Evolutionary conservation across 2,797 vertebrate genomes (phyloP), one percentile per base, ranked within the genome.

Genomic region (Crenuchus spilurus): DNA sequence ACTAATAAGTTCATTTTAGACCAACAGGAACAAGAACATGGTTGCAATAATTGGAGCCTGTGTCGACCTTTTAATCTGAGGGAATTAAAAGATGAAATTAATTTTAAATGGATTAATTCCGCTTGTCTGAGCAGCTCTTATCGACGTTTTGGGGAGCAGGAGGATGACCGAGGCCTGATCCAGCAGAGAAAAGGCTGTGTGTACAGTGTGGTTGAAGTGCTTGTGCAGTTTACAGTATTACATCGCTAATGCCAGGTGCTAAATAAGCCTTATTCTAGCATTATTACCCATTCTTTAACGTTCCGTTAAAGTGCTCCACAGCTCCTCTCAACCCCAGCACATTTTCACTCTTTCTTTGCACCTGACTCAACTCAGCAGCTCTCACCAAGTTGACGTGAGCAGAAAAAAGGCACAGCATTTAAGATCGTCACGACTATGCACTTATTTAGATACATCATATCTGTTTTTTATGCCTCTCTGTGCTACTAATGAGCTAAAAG

Each of bases 11-110:
- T 6, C 7, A 55, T 55, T 52, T 51, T 13, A 58, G 39, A 69
- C 37, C 44, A 13, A 67, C 54, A 54, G 14, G 14, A 64, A 9
- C 28, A 37, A 18, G 16, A 72, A n/a, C 1, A 55, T 2, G 57
- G 33, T 16, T 48, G 42, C 11, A 41, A 13, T 52, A 39, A 70
- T 66, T 48, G 62, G 35, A 13, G 11, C 51, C 20, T 8, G 33
- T 4, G 26, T 33, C 7, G 5, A 33, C 30, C 54, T 28, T 60
- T 67, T 67, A 62, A 67, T 70, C 60, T 8, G 26, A 11, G 35
- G 18, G 28, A 46, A 55, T 76, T 39, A 62, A 73, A 62, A 44
- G n/a, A 68, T 33, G 33, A 26, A 77, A 62, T 51, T 41, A 67
- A 60, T 70, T 66, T 67, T 10, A 26, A 24, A 31, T 6, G 52